These are phyloP conservation scores for Megastigmus dorsalis DNA, from an alignment of 2,888 invertebrate genomes.

Conservation along the genomic window DNA sequence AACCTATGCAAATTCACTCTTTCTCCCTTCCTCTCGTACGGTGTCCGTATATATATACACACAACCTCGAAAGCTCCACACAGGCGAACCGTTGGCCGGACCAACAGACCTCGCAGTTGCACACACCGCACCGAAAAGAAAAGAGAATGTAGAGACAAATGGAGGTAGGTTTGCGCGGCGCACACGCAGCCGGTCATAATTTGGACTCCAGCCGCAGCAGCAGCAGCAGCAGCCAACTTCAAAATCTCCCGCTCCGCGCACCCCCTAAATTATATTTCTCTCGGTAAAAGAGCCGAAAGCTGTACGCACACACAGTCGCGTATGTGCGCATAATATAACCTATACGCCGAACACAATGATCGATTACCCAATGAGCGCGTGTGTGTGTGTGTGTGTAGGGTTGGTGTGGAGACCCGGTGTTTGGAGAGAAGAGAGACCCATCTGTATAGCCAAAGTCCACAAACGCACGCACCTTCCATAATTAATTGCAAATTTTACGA, in stretches of 20 bases:
- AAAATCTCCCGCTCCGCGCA: too few relatives aligned
- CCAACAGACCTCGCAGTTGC: too few relatives aligned
- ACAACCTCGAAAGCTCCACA: neutral
- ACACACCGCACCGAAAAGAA: neutral
- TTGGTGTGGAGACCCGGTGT: too few relatives aligned
- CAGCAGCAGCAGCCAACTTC: too few relatives aligned
- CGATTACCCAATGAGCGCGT: slow-evolving; percentile 20
- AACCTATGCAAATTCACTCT: slow-evolving; percentile 34
- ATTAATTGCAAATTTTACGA: slow-evolving; percentile 46
- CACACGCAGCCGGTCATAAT: slow-evolving; percentile 5
- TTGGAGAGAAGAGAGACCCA: slow-evolving; percentile 4
- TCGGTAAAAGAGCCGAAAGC: slow-evolving; percentile 13
- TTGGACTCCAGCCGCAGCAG: neutral
- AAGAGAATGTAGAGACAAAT: slow-evolving; percentile 34
- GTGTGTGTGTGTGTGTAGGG: too few relatives aligned
- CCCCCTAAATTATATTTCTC: slow-evolving; percentile 21
- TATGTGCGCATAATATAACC: neutral
- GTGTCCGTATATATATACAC: too few relatives aligned
- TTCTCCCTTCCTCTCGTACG: too few relatives aligned
- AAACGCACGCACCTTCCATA: neutral
- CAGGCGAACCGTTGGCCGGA: too few relatives aligned
- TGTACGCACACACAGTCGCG: too few relatives aligned
- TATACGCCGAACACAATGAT: slow-evolving; percentile 3
- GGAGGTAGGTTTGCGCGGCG: neutral
- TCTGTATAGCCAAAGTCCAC: slow-evolving; percentile 3